Evolutionary conservation across 2,113 vertebrate species (phyloP).

Genomic region (Hiodon alosoides): DNA sequence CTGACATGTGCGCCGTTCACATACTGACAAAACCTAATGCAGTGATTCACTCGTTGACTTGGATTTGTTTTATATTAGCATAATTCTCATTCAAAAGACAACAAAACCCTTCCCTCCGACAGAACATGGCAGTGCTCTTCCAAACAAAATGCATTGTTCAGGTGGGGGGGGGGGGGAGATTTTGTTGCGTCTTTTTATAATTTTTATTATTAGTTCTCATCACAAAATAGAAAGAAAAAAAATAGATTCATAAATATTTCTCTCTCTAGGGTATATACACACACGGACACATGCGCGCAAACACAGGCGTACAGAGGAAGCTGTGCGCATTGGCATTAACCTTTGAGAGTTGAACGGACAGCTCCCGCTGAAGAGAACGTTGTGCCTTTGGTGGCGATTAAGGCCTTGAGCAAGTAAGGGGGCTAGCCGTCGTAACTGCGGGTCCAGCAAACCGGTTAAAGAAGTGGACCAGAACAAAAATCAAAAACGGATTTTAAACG

Average conservation of each 20-base stretch:
- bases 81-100: constrained; percentile 54
- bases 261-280: constrained; percentile 59
- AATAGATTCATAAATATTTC: constrained; percentile 66
- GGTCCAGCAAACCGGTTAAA: constrained; percentile 38
- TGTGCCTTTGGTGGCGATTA: constrained; percentile 49
- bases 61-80: constrained; percentile 45
- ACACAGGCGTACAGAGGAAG: constrained; percentile 40
- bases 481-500: too few relatives aligned
- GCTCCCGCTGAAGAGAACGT: constrained; percentile 25
- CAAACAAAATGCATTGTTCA: constrained; percentile 31
- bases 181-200: constrained; percentile 32
- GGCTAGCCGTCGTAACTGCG: too few relatives aligned
- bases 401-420: constrained; percentile 51
- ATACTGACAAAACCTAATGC: constrained; percentile 63
- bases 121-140: constrained; percentile 73
- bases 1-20: constrained; percentile 73
- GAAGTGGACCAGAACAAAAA: constrained; percentile 10
- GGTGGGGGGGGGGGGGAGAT: too few relatives aligned
- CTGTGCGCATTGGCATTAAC: constrained; percentile 54
- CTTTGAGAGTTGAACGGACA: constrained; percentile 40
- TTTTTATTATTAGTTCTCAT: constrained; percentile 65
- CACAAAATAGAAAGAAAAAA: constrained; percentile 66
- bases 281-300: constrained; percentile 22
- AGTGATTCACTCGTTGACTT: constrained; percentile 55
- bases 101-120: constrained; percentile 60